phyloP scores from a whole-genome alignment of 2,888 invertebrate species.

The Pteria penguin region DNA sequence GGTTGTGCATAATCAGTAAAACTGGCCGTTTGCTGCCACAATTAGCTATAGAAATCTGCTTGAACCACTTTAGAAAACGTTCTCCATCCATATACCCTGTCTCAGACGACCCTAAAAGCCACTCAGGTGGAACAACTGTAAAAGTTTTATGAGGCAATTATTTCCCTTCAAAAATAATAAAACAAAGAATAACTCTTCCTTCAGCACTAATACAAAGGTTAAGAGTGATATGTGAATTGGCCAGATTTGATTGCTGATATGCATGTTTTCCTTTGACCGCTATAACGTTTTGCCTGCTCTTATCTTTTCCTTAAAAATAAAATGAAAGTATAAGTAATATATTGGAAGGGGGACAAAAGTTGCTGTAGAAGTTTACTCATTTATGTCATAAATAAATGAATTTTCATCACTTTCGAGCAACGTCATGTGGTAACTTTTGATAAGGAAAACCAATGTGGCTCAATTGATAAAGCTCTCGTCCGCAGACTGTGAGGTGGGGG shows the following conservation, averaged over 20 bases:
- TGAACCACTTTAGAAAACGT: slow-evolving; percentile 18
- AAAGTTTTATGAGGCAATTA: neutral
- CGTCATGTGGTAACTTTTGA: too few species aligned
- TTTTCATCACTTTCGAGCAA: too few species aligned
- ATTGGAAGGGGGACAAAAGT: too few species aligned
- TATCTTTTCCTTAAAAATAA: neutral
- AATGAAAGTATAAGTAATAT: too few species aligned
- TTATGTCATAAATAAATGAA: too few species aligned
- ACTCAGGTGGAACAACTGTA: slow-evolving; percentile 20
- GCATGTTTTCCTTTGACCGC: neutral
- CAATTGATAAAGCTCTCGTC: too few species aligned
- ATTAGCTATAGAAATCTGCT: neutral
- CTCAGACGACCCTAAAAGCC: slow-evolving; percentile 1
- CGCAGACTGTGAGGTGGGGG: too few species aligned
- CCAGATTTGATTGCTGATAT: slow-evolving; percentile 2
- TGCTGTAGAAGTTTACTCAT: too few species aligned
- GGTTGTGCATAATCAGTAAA: slow-evolving; percentile 6
- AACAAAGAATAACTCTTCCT: slow-evolving; percentile 21
- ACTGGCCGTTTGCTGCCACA: slow-evolving; percentile 6
- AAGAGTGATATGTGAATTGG: slow-evolving; percentile 7
- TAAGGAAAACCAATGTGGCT: too few species aligned
- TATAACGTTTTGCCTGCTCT: slow-evolving; percentile 8
- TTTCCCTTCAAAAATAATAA: slow-evolving; percentile 30
- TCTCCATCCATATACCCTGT: slow-evolving; percentile 33
- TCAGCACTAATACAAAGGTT: slow-evolving; percentile 23